A percentile compares a stretch with the other conserved stretches of the same genome.
These are phyloP conservation scores for Phthorimaea operculella DNA, from an alignment of 1,140 invertebrate genomes.

Conservation along the genomic window DNA sequence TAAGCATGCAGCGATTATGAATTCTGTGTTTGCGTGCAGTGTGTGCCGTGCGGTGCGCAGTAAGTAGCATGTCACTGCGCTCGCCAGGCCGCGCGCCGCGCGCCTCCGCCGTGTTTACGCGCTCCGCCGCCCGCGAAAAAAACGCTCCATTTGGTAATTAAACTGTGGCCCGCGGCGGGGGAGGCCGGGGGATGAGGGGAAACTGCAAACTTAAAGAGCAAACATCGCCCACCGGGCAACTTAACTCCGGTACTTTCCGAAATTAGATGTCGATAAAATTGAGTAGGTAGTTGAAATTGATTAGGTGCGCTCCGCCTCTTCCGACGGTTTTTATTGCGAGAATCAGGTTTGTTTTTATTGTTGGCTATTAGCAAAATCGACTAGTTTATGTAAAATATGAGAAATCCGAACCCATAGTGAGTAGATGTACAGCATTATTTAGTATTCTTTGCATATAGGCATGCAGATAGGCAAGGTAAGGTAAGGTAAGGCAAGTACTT, in stretches of 20 bases:
- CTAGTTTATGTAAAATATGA: too few species aligned
- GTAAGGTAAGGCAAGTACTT: too few species aligned
- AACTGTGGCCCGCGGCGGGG: conserved; percentile 36
- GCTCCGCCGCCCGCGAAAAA: conserved; percentile 28
- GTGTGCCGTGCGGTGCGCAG: neutral
- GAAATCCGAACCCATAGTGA: too few species aligned
- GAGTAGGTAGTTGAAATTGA: neutral
- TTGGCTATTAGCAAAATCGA: too few species aligned
- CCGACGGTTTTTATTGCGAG: too few species aligned
- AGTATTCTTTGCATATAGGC: too few species aligned
- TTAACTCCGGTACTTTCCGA: conserved; percentile 2
- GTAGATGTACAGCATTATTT: too few species aligned
- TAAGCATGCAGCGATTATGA: too few species aligned
- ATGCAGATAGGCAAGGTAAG: too few species aligned
- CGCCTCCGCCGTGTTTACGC: conserved; percentile 22
- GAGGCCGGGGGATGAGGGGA: conserved; percentile 9
- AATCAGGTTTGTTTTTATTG: too few species aligned
- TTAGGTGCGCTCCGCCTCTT: neutral
- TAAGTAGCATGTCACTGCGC: neutral
- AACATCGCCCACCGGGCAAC: conserved; percentile 23
- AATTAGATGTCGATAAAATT: conserved; percentile 5
- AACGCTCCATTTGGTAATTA: conserved; percentile 60
- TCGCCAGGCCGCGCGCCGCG: conserved; percentile 7
- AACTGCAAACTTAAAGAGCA: conserved; percentile 36
- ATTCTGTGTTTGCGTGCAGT: neutral